Conservation (phyloP, 2,888 invertebrate genomes). For the Phania funesta region DNA sequence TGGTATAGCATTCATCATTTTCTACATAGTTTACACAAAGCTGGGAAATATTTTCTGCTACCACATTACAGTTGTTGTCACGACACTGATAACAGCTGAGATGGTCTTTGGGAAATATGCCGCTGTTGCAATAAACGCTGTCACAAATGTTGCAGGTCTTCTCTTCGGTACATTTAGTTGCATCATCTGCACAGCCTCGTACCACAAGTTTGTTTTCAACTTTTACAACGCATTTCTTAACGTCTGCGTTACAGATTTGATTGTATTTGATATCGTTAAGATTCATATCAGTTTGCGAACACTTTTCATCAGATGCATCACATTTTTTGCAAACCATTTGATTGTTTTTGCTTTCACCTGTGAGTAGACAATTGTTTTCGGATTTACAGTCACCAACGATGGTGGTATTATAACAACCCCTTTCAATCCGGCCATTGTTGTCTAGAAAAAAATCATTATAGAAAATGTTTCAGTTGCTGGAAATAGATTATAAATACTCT, state of each 20-base stretch:
- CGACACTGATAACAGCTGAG: conserved; percentile 71
- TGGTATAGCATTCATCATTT: conserved; percentile 70
- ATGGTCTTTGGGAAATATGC: conserved; percentile 69
- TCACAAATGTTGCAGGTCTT: conserved; percentile 65
- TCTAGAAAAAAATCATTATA: conserved; percentile 18
- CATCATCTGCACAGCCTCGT: conserved; percentile 68
- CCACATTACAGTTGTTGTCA: conserved; percentile 64
- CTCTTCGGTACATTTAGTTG: conserved; percentile 20
- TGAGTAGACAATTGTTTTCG: not conserved
- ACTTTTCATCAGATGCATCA: conserved; percentile 58
- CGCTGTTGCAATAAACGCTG: conserved; percentile 68
- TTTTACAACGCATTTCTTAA: conserved; percentile 68
- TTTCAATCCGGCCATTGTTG: conserved; percentile 4
- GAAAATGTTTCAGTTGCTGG: too few species aligned
- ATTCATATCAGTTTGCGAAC: conserved; percentile 67
- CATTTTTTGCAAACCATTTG: conserved; percentile 72
- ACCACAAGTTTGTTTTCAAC: conserved; percentile 68
- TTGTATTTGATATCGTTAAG: conserved; percentile 27
- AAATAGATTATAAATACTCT: too few species aligned
- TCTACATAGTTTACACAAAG: conserved; percentile 68
- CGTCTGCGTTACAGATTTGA: conserved; percentile 65
- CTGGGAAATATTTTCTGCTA: conserved; percentile 1
- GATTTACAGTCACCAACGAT: not conserved
- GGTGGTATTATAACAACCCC: conserved; percentile 20
- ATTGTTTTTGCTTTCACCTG: conserved; percentile 64